phyloP scores from a whole-genome alignment of 2,888 invertebrate genomes.

The Polymixis flavicincta region DNA sequence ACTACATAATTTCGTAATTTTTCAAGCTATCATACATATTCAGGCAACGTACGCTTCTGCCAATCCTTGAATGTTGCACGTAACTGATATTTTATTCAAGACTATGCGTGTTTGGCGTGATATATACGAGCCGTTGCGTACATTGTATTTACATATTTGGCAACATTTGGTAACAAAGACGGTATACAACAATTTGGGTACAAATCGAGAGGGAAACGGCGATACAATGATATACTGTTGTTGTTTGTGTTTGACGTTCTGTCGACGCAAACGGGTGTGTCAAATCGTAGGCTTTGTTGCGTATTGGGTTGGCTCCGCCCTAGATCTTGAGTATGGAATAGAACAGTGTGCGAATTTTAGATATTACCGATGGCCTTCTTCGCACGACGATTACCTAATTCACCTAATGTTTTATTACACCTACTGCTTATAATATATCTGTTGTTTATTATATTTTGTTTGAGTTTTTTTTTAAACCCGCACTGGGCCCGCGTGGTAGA shows the following conservation, averaged over 20 bases:
- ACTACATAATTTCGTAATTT: constrained; percentile 33
- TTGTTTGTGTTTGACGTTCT: constrained; percentile 35
- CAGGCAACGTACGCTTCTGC: constrained; percentile 44
- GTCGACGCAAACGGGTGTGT: constrained; percentile 34
- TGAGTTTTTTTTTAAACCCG: no score
- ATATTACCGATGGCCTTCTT: background rate
- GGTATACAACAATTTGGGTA: constrained; percentile 58
- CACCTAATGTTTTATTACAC: background rate
- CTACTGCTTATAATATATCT: no score
- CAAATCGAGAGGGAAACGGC: constrained; percentile 51
- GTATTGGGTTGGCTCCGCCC: background rate
- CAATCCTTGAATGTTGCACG: constrained; percentile 59
- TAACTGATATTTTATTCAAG: constrained; percentile 75
- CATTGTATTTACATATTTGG: constrained; percentile 66
- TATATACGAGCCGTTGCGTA: constrained; percentile 64
- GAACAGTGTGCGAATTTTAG: background rate
- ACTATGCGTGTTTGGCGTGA: constrained; percentile 71
- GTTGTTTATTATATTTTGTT: no score
- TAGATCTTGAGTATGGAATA: constrained; percentile 3
- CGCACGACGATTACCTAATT: background rate
- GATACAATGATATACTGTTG: constrained; percentile 42
- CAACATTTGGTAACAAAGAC: constrained; percentile 60
- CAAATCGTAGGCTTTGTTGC: constrained; percentile 42
- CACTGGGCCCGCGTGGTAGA: no score
- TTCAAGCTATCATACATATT: constrained; percentile 56